Conservation (phyloP, 2,113 vertebrate species). For the Rana temporaria region DNA sequence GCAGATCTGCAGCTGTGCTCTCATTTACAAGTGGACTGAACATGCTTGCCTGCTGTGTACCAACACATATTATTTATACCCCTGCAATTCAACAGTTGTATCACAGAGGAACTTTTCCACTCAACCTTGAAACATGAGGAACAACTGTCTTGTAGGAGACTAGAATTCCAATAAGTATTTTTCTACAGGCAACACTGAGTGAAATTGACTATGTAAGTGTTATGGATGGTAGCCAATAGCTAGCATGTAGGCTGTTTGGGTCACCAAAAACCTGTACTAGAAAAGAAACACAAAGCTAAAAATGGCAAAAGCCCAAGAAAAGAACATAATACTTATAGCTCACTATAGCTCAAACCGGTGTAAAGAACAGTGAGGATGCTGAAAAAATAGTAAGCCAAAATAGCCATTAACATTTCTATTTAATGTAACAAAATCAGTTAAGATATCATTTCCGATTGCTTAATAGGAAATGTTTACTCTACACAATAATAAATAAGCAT, state of each 20-base stretch:
- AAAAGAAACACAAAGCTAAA: no score
- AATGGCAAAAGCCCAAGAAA: no score
- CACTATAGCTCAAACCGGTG: no score
- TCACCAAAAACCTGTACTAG: no score
- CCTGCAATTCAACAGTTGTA: background rate
- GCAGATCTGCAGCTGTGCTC: constrained; percentile 48
- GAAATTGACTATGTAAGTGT: background rate
- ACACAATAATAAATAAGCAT: no score
- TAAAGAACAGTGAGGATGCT: no score
- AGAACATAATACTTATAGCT: no score
- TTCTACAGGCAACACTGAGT: background rate
- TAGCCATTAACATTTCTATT: no score
- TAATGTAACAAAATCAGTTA: no score
- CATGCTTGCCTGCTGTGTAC: constrained; percentile 24
- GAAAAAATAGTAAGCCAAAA: no score
- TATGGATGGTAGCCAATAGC: background rate
- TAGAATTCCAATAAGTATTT: background rate
- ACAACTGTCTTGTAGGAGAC: background rate
- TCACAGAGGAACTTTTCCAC: constrained; percentile 14
- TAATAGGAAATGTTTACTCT: no score
- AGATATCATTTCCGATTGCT: no score
- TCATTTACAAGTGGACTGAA: constrained; percentile 38
- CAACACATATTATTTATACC: constrained; percentile 15
- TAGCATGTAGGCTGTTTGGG: background rate
- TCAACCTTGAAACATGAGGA: background rate